Evolutionary conservation across 1,140 invertebrate species (phyloP).

Genomic region (Mizuhopecten yessoensis): DNA sequence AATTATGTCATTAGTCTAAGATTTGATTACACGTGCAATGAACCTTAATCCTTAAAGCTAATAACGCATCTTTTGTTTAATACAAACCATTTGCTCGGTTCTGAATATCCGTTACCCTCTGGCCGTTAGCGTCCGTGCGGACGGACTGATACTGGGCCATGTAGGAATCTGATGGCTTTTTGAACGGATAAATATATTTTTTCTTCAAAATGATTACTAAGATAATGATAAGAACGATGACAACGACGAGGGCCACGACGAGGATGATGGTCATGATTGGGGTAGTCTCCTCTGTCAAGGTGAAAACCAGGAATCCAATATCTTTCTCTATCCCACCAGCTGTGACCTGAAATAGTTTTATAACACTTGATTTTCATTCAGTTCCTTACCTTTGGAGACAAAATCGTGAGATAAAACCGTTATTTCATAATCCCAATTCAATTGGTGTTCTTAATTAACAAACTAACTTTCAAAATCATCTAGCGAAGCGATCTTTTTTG

Average conservation of each 20-base stretch:
- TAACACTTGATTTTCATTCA: too few relatives aligned
- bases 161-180: slow-evolving; percentile 48
- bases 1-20: too few relatives aligned
- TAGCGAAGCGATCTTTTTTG: too few relatives aligned
- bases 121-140: slow-evolving; percentile 61
- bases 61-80: too few relatives aligned
- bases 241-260: slow-evolving; percentile 64
- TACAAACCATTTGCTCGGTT: slow-evolving; percentile 71
- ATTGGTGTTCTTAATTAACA: too few relatives aligned
- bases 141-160: slow-evolving; percentile 23
- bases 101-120: slow-evolving; percentile 64
- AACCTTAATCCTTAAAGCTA: too few relatives aligned
- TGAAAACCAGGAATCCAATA: slow-evolving; percentile 33
- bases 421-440: too few relatives aligned
- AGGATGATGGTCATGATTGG: slow-evolving; percentile 57
- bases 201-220: slow-evolving; percentile 71
- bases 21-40: too few relatives aligned
- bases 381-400: too few relatives aligned
- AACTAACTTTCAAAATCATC: too few relatives aligned
- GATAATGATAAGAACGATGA: slow-evolving; percentile 67
- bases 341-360: neutral
- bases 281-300: neutral
- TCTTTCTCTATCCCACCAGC: neutral
- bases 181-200: slow-evolving; percentile 71
- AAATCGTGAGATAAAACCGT: too few relatives aligned